phyloP scores from a whole-genome alignment of 2,888 invertebrate species.

The Chymomyza procnemis region DNA sequence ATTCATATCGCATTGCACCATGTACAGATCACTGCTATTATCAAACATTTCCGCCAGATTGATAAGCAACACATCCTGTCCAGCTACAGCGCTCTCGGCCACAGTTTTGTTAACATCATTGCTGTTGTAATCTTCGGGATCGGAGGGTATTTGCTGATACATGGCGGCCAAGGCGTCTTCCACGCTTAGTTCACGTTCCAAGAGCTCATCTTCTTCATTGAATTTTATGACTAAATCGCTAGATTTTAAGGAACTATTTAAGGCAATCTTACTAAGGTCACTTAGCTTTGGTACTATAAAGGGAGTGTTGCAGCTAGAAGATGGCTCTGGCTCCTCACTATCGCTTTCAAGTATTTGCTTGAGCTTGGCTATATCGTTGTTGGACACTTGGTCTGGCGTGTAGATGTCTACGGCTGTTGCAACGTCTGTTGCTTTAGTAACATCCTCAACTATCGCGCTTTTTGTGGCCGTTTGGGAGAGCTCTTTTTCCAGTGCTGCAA shows the following conservation, averaged over 20 bases:
- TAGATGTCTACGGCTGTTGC: neutral
- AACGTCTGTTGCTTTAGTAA: neutral
- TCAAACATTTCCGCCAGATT: constrained; percentile 77
- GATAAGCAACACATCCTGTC: constrained; percentile 74
- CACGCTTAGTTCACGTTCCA: constrained; percentile 68
- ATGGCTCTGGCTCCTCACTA: constrained; percentile 42
- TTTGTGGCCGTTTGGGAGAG: constrained; percentile 43
- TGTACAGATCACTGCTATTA: constrained; percentile 76
- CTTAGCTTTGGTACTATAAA: constrained; percentile 77
- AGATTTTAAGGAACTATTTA: constrained; percentile 76
- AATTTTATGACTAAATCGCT: constrained; percentile 52
- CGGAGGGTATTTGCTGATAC: constrained; percentile 73
- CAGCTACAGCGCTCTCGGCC: constrained; percentile 20
- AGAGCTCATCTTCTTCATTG: neutral
- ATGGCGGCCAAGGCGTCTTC: constrained; percentile 75
- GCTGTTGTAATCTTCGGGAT: constrained; percentile 52
- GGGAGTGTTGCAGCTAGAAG: neutral
- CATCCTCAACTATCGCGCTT: neutral
- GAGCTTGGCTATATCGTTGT: constrained; percentile 69
- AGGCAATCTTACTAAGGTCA: constrained; percentile 79
- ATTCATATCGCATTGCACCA: constrained; percentile 78
- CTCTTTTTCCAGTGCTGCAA: constrained; percentile 72
- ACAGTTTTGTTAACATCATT: constrained; percentile 33
- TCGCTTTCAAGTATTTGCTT: constrained; percentile 74
- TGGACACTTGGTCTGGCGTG: constrained; percentile 27